Base-by-base conservation (phyloP, 2,113 vertebrate genomes). In the Nettapus auritus region DNA sequence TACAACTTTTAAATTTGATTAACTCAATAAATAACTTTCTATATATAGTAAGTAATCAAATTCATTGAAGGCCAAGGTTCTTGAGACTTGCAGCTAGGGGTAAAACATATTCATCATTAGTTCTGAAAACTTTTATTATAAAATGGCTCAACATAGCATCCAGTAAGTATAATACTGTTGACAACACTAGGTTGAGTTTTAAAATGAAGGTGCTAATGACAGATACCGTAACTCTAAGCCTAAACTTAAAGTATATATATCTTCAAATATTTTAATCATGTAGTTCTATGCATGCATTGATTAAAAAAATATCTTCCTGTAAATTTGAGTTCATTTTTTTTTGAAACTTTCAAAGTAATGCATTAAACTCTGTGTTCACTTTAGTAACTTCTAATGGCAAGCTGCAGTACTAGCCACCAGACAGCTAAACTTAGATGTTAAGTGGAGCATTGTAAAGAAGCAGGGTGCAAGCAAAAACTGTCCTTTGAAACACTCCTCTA, bases 141-240 rank as follows among this genome's bases (percentile, higher is more conserved):
- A 29, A 22, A 48, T 6, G 10, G 20, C 10, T 21, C 10, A 48
- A 48, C 20, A 11, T 22, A 48, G 11, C 22, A 48, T 48, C 40
- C 26, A 13, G 53, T 21, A 31, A 48, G 13, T n/a, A 50, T 18
- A 66, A 6, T 4, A 44, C 0, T 0, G 16, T 29, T 59, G 40
- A 81, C 67, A 48, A 28, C 3, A 20, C 12, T 3, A 40, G 4
- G 4, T 4, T 13, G 18, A 74, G 5, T 29, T 64, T 10, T 55
- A 55, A 82, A 36, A 18, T 10, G 19, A 91, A 71, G 78, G 23
- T 82, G 53, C 42, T 71, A 34, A n/a, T 55, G 13, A 81, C 33
- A 86, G 38, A 69, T 75, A 38, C 17, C 53, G 3, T 13, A 66
- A 25, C 9, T 71, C n/a, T 16, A 19, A 82, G 22, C 13, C 13